Conservation (phyloP, 2,113 vertebrate genomes). For the Chamaea fasciata region DNA sequence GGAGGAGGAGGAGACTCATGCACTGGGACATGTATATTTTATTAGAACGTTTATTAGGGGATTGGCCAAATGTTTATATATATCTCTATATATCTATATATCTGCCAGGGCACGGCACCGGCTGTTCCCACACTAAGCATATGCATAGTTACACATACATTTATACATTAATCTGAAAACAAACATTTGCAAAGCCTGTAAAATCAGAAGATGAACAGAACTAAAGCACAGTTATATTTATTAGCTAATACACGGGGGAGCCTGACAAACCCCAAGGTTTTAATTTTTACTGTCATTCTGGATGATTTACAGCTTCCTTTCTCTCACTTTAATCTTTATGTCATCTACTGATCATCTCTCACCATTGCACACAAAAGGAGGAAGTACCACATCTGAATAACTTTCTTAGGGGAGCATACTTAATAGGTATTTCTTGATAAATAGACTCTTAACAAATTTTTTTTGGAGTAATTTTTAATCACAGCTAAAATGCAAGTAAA, state of each 20-base stretch:
- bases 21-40: slow-evolving; percentile 31
- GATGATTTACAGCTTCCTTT: slow-evolving; percentile 20
- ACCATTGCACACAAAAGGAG: not conserved
- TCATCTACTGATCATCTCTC: not conserved
- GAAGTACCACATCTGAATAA: not conserved
- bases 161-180: slow-evolving; percentile 15
- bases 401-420: not conserved
- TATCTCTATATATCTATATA: not conserved
- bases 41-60: slow-evolving; percentile 10
- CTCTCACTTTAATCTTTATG: not conserved
- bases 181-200: slow-evolving; percentile 13
- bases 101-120: accelerated
- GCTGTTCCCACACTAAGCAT: not conserved
- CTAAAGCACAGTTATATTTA: slow-evolving; percentile 3
- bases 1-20: slow-evolving; percentile 35
- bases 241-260: slow-evolving; percentile 6
- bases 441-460: not conserved
- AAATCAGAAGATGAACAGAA: not conserved
- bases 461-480: not conserved
- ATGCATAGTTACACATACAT: slow-evolving; percentile 13
- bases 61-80: not conserved
- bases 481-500: not conserved
- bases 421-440: not conserved
- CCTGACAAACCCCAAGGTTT: slow-evolving; percentile 20
- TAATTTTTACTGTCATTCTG: slow-evolving; percentile 57